Evolutionary conservation across 2,797 vertebrate genomes (phyloP), one percentile per base, ranked within the genome.

Genomic region (Myoxocephalus aenaeus): DNA sequence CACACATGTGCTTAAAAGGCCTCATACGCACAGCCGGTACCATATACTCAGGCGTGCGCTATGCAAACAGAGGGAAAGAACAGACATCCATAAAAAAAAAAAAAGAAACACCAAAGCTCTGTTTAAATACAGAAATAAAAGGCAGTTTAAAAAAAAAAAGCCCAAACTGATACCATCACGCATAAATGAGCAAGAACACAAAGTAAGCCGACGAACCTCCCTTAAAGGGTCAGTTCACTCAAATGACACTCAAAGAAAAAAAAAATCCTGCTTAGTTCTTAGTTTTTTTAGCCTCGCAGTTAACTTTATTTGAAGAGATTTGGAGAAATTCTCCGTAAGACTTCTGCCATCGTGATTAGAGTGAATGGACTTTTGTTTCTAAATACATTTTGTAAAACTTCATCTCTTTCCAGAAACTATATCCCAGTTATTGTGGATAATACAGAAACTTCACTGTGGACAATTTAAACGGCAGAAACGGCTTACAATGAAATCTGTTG

Each of bases 401-500:
- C 4, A 34, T 46, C 6, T 65, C 50, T 62, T 58, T 68, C 66
- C 50, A 53, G 29, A 62, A 74, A 68, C 48, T 72, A 70, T 40
- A 25, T 69, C 75, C 18, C 32, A 40, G 36, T 58, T 58, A 51
- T 27, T 64, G 20, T 29, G 42, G 36, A 54, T 70, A 69, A 66
- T 32, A 65, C 29, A 66, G 42, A 54, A 62, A 56, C 8, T 8
- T 70, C 63, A 46, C 40, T 34, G 29, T 65, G 38, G 67, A 72
- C 64, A 51, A 12, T 54, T 69, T 63, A 44, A 7, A 7, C 18
- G 3, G 20, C 72, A 56, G 36, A 81, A 75, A 70, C 12, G 7
- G 22, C 68, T 78, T 53, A 71, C 44, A 66, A 54, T 82, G 27
- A 81, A 84, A 87, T 63, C 34, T 69, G 77, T 61, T 1, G 61